Evolutionary conservation across 2,113 vertebrate species (phyloP).

Genomic region (Indicator indicator): DNA sequence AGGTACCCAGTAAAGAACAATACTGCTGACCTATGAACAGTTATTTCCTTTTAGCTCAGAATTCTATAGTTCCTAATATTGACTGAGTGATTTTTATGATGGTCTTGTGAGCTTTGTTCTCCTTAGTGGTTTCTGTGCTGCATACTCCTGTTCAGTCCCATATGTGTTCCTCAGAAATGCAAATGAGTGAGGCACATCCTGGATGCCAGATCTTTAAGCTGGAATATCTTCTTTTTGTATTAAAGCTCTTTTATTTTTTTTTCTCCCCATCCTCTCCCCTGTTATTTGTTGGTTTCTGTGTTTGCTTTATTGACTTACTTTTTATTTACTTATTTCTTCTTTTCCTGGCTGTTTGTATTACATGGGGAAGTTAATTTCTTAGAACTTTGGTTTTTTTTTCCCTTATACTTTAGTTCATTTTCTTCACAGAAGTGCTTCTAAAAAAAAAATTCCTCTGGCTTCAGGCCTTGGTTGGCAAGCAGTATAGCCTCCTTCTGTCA

Average conservation of each 20-base stretch:
- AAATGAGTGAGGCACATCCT: not conserved
- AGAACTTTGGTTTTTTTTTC: not conserved
- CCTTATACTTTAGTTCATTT: not conserved
- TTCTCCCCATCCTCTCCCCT: no score
- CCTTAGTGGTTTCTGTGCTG: not conserved
- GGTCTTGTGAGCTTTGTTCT: not conserved
- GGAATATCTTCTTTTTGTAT: not conserved
- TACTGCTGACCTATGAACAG: not conserved
- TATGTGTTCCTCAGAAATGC: not conserved
- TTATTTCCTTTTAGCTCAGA: not conserved
- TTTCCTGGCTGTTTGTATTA: not conserved
- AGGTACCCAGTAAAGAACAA: not conserved
- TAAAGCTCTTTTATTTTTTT: not conserved
- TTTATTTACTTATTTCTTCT: not conserved
- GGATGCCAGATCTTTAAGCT: not conserved
- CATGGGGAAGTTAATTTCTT: not conserved
- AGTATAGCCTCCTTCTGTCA: conserved; percentile 37
- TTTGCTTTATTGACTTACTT: not conserved
- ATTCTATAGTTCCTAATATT: not conserved
- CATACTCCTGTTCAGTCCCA: not conserved
- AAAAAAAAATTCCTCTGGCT: conserved; percentile 25
- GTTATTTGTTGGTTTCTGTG: not conserved
- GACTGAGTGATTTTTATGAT: not conserved
- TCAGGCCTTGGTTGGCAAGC: conserved; percentile 46
- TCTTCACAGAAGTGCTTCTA: not conserved